These are phyloP conservation scores for Phrynocephalus vlangalii DNA, from an alignment of 2,797 vertebrate species.

Conservation along the genomic window DNA sequence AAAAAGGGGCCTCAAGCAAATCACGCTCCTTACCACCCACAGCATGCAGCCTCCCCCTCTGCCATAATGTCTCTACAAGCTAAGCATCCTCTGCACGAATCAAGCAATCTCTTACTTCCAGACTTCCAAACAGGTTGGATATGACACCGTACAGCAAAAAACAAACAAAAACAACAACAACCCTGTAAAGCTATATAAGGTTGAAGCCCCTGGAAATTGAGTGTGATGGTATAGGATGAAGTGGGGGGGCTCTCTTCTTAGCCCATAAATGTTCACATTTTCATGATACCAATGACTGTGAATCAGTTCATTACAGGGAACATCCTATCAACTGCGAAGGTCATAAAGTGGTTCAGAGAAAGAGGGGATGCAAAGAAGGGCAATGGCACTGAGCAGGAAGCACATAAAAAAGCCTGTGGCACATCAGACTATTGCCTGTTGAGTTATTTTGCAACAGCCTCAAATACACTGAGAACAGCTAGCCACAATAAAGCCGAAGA, in stretches of 20 bases:
- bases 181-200: neutral
- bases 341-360: neutral
- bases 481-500: conserved; percentile 17
- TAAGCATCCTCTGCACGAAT: neutral
- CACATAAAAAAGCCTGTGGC: neutral
- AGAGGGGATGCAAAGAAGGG: neutral
- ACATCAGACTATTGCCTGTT: neutral
- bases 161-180: neutral
- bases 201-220: neutral
- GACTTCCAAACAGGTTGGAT: neutral
- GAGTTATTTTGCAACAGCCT: conserved; percentile 9
- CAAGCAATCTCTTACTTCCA: neutral
- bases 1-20: neutral
- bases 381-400: neutral
- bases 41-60: neutral
- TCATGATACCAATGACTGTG: neutral
- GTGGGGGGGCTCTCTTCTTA: neutral
- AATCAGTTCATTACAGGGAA: neutral
- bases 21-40: neutral
- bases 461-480: neutral
- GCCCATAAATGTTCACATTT: neutral
- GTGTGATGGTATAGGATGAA: neutral
- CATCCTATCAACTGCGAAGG: neutral
- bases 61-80: rapidly evolving
- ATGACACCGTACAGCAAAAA: neutral